phyloP scores from a whole-genome alignment of 2,888 invertebrate species.

The Acanthosepion esculentum region DNA sequence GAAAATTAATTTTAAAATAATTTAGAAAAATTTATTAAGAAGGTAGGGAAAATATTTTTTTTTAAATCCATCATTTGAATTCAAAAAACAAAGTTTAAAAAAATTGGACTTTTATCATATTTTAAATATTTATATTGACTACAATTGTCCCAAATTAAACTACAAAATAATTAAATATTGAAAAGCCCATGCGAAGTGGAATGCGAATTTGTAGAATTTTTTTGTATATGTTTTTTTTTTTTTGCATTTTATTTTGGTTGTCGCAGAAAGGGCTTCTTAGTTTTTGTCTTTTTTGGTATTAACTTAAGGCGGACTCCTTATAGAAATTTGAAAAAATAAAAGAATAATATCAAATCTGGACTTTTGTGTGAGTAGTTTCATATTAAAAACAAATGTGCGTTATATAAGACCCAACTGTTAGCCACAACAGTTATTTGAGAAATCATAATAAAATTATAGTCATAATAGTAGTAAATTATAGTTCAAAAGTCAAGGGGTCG shows the following conservation, averaged over 20 bases:
- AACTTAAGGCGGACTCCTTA: background rate
- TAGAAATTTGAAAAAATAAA: background rate
- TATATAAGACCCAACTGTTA: background rate
- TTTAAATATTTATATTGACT: background rate
- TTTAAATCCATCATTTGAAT: background rate
- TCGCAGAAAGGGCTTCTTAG: background rate
- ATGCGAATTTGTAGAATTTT: background rate
- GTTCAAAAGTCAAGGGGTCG: background rate
- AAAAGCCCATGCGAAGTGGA: constrained; percentile 10
- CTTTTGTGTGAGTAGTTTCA: background rate
- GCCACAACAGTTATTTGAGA: background rate
- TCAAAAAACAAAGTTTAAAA: background rate
- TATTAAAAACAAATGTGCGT: background rate
- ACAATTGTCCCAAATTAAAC: background rate
- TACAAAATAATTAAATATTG: background rate
- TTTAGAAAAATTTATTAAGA: background rate
- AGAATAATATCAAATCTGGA: background rate
- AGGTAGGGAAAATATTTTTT: background rate
- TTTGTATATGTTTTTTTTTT: background rate
- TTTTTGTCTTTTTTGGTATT: background rate
- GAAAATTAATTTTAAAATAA: constrained; percentile 8
- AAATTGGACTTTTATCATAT: background rate
- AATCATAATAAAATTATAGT: background rate
- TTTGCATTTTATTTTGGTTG: background rate
- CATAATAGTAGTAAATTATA: background rate